Base-by-base conservation (phyloP, 2,888 invertebrate species). In the Sesia apiformis region DNA sequence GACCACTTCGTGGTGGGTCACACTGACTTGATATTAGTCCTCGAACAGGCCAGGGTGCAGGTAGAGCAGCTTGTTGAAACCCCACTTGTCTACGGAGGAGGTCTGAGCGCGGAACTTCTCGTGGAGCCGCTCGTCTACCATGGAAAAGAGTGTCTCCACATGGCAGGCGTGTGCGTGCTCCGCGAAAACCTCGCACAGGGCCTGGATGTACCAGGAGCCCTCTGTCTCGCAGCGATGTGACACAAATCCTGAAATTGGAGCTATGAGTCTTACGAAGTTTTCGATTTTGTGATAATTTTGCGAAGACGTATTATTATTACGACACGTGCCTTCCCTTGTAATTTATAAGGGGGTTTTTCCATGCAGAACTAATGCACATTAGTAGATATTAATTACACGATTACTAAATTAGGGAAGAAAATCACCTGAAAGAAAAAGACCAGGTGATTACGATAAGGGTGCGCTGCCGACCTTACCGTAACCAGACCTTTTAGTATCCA, bases 191-290 rank as follows among this genome's bases (percentile, higher is more conserved):
- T 91, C 77, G 76, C 94, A 94, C 65, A 95, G 81, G 59, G 87
- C 87, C 75, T 93, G 92, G 65, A 95, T 92, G 78, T 93, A 94
- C 94, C 94, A 94, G 50, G 93, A 93, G 38, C 95, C 94, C 4
- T 65, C 63, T 39, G 74, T 60, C 4, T 74, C 67, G 78, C 94
- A 91, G 56, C 94, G 90, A 69, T 91, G 87, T 0, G 94, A 91
- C 61, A 86, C 85, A 68, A 85, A 90, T 3, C 92, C 93, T 92
- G 71, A 5, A 23, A 23, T 23, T 23, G 23, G 23, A 23, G 23
- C 2, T 23, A n/a, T n/a, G n/a, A n/a, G 23, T 23, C 23, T 23
- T 23, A 23, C n/a, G 2, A 23, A 23, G 23, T 23, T 23, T 23
- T 23, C 23, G 23, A 42, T 7, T 7, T 6, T 7, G 7, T 42